These are phyloP conservation scores for Peromyscus melanophrys DNA, from an alignment of 2,797 vertebrate species.

Conservation along the genomic window DNA sequence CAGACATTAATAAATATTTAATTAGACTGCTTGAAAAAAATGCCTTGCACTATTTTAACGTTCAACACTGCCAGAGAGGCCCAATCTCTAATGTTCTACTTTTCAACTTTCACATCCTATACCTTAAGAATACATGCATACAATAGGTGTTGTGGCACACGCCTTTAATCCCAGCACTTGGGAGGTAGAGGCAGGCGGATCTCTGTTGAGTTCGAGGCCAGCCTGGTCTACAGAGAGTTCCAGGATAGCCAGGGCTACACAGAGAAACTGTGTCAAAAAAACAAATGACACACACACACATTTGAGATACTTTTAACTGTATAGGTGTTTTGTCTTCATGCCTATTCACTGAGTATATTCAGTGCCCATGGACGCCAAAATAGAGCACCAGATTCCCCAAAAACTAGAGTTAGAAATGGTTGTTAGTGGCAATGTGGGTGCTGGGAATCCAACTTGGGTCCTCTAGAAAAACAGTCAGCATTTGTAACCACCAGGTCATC, in stretches of 20 bases:
- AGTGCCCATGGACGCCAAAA: not conserved
- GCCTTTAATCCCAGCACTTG: not conserved
- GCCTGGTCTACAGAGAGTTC: not conserved
- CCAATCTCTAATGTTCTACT: not conserved
- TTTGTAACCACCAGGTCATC: not conserved
- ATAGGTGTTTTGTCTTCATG: not conserved
- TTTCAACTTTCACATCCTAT: not conserved
- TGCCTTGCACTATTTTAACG: not conserved
- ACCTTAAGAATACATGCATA: not conserved
- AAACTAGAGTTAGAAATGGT: not conserved
- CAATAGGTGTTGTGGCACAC: rapidly evolving
- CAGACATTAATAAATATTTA: not conserved
- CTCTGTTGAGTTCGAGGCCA: not conserved
- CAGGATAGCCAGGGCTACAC: not conserved
- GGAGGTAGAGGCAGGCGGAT: not conserved
- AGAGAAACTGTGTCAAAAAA: not conserved
- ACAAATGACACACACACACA: not conserved
- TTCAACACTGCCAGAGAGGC: not conserved
- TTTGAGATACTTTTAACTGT: not conserved
- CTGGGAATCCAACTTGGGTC: not conserved
- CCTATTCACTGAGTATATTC: not conserved
- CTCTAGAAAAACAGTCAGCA: not conserved
- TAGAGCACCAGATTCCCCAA: not conserved
- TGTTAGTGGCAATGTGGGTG: not conserved
- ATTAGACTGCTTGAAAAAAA: not conserved